Evolutionary conservation across 2,888 invertebrate species (phyloP), one percentile per base, ranked within the genome.

Genomic region (Eupithecia centaureata): DNA sequence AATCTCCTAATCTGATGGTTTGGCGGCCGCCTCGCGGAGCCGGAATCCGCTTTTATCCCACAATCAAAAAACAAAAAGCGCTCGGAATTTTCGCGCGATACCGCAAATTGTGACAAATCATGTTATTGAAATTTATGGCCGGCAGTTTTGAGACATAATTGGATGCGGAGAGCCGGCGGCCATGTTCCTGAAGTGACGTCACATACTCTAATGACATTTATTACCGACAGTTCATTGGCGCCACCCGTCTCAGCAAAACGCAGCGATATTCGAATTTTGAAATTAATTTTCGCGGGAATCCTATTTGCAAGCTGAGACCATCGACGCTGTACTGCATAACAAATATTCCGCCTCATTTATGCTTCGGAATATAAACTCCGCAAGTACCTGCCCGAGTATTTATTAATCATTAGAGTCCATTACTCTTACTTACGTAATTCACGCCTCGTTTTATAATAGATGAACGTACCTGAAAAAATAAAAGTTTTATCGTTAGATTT

Each of bases 71-170:
- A 86, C 82, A 85, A 83, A 86, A 81, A 82, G 78, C 81, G 75
- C 73, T 76, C 74, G 73, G 71, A 69, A 75, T 76, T 76, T 75
- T 70, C 57, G 61, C 80, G 76, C 75, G 78, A 76, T 81, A 77
- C 87, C 88, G 81, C 87, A 89, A 88, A 88, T 87, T 87, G 87
- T 88, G 87, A 88, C 88, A 89, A 89, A 90, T 89, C 88, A 86
- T 87, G 84, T 89, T 90, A 89, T 90, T 87, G 89, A 89, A 90
- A 90, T 91, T 90, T 88, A 90, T 89, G 89, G 88, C 85, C 86
- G 84, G 85, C 87, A 87, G 87, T 89, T 89, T 91, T 89, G 86
- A 87, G 87, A 87, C 85, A 86, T 90, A 91, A 90, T 89, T 91
- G 88, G 87, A 88, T 86, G 86, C 83, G 83, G 86, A 85, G 84